A percentile compares a stretch with the other conserved stretches of the same genome.
Evolutionary conservation across 2,113 vertebrate species (phyloP).

Genomic region (Thamnophis sirtalis): DNA sequence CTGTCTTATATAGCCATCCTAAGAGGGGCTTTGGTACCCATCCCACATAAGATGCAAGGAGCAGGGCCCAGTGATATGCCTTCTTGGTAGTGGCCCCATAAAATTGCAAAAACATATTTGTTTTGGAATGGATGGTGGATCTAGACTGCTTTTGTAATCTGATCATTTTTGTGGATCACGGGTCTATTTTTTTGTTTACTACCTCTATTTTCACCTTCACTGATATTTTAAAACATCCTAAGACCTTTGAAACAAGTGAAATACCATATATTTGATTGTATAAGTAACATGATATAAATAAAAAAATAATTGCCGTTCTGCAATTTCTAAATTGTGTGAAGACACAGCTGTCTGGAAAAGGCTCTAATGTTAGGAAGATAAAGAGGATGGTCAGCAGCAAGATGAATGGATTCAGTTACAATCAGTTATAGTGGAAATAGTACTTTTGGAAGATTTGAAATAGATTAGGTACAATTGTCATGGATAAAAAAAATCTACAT

Average conservation of each 20-base stretch:
- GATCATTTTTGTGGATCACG: not conserved
- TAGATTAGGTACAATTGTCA: not conserved
- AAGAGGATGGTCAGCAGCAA: not conserved
- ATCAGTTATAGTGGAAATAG: not conserved
- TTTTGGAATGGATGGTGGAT: not conserved
- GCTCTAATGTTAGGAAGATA: not conserved
- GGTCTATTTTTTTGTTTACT: not conserved
- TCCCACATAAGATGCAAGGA: not conserved
- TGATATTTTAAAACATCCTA: not conserved
- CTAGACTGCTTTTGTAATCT: not conserved
- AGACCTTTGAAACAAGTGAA: not conserved
- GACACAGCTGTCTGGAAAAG: not conserved
- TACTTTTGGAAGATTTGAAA: not conserved
- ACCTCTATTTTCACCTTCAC: not conserved
- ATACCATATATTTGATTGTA: not conserved
- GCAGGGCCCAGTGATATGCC: not conserved
- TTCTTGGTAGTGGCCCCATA: not conserved
- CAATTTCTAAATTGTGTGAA: not conserved
- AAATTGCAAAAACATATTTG: not conserved
- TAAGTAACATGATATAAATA: not conserved
- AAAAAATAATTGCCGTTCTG: not conserved
- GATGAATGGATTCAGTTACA: not conserved
- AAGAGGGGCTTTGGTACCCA: not conserved
- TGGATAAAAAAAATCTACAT: not conserved
- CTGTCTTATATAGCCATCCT: not conserved